Evolutionary conservation across 1,140 invertebrate species (phyloP), one percentile per base, ranked within the genome.

Genomic region (Drosophila arawakana): DNA sequence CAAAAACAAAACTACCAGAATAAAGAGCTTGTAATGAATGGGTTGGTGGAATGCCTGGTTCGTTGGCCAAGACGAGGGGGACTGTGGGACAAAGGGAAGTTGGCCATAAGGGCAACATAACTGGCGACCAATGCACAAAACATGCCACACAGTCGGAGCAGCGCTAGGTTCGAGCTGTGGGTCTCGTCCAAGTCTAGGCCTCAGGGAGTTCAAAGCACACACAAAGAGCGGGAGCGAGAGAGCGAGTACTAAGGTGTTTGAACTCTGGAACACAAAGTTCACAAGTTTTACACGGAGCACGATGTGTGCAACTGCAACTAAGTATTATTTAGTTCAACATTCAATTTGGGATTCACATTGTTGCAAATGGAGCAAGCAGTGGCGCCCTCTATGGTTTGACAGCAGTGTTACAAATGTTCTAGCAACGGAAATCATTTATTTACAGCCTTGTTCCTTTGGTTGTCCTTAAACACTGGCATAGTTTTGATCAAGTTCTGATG

Each of bases 11-110:
- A 35, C 37, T 13, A 21, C 11, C 15, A 44, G 21, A 58, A 43
- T 21, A 43, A 13, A 55, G 10, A 82, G 72, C 62, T 73, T 86
- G 73, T 81, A 81, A 79, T 86, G 80, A 88, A 86, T 76, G 79
- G 13, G 78, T 66, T 65, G 71, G 65, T 76, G 61, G 52, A 39
- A 77, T 62, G 25, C 25, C 6, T 30, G 25, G 25, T 2, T 30
- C 25, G 25, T 30, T 30, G 25, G 25, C 25, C 25, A 30, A 30
- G 25, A 6, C 25, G 25, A 30, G 25, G 3, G 3, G 6, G 25
- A 30, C 3, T 0, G 21, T 10, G 58, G 62, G 58, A 75, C 30
- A 54, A 47, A 43, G 70, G 66, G 74, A 77, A 66, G 25, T 25
- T 25, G 25, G 25, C 25, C 25, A 75, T 37, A 54, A 52, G 47